These are phyloP conservation scores for Hoplias malabaricus DNA, from an alignment of 2,113 vertebrate species.

Conservation along the genomic window DNA sequence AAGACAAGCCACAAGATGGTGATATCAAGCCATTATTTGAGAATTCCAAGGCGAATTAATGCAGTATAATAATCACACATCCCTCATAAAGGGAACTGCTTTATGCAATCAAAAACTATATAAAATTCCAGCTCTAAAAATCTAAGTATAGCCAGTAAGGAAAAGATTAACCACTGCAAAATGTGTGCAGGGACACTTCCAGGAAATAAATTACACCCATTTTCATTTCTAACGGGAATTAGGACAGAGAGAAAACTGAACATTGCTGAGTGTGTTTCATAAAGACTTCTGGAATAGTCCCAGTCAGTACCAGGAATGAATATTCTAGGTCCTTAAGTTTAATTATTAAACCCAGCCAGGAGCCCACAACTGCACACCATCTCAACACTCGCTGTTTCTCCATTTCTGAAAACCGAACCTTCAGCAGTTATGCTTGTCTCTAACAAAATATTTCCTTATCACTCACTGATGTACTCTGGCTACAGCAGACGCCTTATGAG, in stretches of 20 bases:
- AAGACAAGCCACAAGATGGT: no score
- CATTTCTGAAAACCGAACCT: not conserved
- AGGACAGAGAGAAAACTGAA: not conserved
- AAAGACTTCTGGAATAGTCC: conserved; percentile 22
- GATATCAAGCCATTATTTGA: not conserved
- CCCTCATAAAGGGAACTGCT: not conserved
- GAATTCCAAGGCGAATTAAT: not conserved
- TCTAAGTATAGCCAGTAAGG: not conserved
- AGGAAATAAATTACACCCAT: not conserved
- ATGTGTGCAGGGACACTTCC: not conserved
- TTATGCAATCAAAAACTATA: no score
- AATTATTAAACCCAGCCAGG: not conserved
- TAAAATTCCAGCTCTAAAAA: no score
- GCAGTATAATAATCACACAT: not conserved
- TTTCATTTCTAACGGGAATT: not conserved
- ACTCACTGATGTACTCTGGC: not conserved
- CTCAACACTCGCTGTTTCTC: not conserved
- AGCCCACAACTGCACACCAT: not conserved
- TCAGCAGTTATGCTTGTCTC: not conserved
- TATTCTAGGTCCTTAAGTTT: not conserved
- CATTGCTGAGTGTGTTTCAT: not conserved
- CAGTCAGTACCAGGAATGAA: not conserved
- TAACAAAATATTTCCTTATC: conserved; percentile 1
- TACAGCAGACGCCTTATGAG: not conserved
- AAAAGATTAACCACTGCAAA: not conserved